A percentile compares a stretch with the other conserved stretches of the same genome.
Evolutionary conservation across 1,140 invertebrate species (phyloP).

Genomic region (Procambarus virginalis): DNA sequence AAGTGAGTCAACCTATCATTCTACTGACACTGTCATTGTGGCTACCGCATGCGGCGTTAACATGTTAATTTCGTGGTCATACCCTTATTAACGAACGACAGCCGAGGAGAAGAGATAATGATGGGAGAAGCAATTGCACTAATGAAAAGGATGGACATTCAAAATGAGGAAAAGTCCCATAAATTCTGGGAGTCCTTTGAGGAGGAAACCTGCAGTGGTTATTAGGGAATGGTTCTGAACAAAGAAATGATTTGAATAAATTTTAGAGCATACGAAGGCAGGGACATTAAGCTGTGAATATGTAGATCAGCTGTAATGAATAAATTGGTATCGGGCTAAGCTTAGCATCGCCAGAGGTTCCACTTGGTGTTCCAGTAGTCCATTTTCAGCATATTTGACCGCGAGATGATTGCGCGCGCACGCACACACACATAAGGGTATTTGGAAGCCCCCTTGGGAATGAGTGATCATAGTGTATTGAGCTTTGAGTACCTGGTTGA

Average conservation of each 20-base stretch:
- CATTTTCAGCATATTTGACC: no score
- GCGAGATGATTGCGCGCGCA: no score
- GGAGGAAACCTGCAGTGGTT: not conserved
- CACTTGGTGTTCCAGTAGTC: no score
- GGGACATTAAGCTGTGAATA: conserved; percentile 28
- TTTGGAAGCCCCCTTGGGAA: no score
- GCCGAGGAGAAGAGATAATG: conserved; percentile 6
- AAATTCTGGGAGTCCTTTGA: conserved; percentile 5
- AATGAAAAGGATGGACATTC: conserved; percentile 32
- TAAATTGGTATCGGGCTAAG: not conserved
- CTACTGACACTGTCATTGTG: conserved; percentile 30
- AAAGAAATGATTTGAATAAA: conserved; percentile 44
- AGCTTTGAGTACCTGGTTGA: no score
- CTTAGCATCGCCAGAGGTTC: no score
- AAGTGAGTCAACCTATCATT: not conserved
- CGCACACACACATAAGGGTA: no score
- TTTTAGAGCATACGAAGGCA: conserved; percentile 18
- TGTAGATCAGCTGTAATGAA: conserved; percentile 24
- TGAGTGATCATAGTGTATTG: no score
- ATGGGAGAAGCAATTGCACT: not conserved
- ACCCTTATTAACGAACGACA: not conserved
- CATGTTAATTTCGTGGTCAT: conserved; percentile 35
- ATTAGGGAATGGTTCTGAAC: conserved; percentile 9
- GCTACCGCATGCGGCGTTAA: conserved; percentile 11
- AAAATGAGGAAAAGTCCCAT: conserved; percentile 8